These are phyloP conservation scores for Gastrophysa polygoni DNA, from an alignment of 2,888 invertebrate genomes.

Conservation along the genomic window DNA sequence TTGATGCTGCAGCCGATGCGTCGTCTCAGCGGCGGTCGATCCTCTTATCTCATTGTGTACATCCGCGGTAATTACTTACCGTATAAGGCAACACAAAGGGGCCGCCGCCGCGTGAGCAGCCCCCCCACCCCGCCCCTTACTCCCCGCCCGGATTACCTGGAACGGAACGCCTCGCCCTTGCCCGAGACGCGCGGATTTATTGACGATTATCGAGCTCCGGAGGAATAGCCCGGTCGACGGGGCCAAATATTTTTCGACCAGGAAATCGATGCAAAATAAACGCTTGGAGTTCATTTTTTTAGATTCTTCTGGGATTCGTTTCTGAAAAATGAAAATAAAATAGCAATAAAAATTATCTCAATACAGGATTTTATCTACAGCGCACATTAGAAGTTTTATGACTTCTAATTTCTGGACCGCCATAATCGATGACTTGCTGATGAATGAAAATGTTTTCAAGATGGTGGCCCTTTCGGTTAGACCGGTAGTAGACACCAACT, in stretches of 20 bases:
- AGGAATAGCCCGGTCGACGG: neutral
- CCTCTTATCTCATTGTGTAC: slow-evolving; percentile 47
- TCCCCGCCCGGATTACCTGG: slow-evolving; percentile 39
- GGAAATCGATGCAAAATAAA: too few species aligned
- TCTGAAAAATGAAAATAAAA: too few species aligned
- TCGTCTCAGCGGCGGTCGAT: slow-evolving; percentile 31
- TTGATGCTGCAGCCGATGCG: neutral
- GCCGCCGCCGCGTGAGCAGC: slow-evolving; percentile 55
- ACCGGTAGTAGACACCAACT: too few species aligned
- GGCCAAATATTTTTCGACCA: neutral
- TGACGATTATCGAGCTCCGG: slow-evolving; percentile 8
- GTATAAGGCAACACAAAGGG: slow-evolving; percentile 57
- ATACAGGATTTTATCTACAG: too few species aligned
- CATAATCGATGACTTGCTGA: too few species aligned
- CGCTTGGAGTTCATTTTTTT: too few species aligned
- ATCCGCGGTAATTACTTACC: slow-evolving; percentile 57
- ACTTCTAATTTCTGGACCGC: too few species aligned
- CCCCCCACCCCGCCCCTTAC: slow-evolving; percentile 41
- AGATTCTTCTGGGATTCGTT: too few species aligned
- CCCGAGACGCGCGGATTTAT: slow-evolving; percentile 36
- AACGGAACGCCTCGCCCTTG: slow-evolving; percentile 48
- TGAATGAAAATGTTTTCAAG: too few species aligned
- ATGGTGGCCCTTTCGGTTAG: too few species aligned
- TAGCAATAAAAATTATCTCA: too few species aligned
- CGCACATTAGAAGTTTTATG: too few species aligned